phyloP scores from a whole-genome alignment of 2,113 vertebrate genomes.

The Raja brachyura region DNA sequence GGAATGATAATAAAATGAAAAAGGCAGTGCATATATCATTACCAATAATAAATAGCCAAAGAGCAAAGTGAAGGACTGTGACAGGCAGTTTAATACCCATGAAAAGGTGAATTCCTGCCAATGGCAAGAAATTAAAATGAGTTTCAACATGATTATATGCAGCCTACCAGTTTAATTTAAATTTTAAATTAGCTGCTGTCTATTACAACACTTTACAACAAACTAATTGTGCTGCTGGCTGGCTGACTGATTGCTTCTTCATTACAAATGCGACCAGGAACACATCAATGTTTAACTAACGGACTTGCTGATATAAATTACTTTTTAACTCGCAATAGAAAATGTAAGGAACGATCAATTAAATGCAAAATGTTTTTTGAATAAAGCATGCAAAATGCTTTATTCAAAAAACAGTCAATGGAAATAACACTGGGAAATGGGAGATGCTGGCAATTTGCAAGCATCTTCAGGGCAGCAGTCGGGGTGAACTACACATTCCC shows the following conservation, averaged over 20 bases:
- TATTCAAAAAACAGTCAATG: background rate
- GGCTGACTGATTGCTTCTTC: conserved; percentile 13
- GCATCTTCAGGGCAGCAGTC: background rate
- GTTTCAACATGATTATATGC: conserved; percentile 16
- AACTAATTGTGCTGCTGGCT: background rate
- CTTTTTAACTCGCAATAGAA: background rate
- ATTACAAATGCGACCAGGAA: background rate
- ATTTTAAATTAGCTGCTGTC: conserved; percentile 35
- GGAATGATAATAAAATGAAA: conserved; percentile 9
- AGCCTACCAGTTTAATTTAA: conserved; percentile 14
- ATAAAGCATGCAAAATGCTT: background rate
- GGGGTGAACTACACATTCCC: background rate
- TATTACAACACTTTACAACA: conserved; percentile 32
- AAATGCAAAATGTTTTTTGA: background rate
- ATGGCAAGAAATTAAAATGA: background rate
- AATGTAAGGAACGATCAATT: background rate
- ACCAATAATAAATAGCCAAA: background rate
- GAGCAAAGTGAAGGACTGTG: background rate
- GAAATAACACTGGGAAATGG: background rate
- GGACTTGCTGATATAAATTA: background rate
- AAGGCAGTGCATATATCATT: conserved; percentile 20
- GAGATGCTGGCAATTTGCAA: background rate
- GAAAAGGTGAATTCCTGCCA: conserved; percentile 9
- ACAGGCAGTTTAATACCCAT: conserved; percentile 17
- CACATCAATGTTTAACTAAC: conserved; percentile 18